Percentiles rank a stretch among this genome's conserved stretches.
Evolutionary conservation across 2,113 vertebrate genomes (phyloP).

Genomic region (Trematomus loennbergii): DNA sequence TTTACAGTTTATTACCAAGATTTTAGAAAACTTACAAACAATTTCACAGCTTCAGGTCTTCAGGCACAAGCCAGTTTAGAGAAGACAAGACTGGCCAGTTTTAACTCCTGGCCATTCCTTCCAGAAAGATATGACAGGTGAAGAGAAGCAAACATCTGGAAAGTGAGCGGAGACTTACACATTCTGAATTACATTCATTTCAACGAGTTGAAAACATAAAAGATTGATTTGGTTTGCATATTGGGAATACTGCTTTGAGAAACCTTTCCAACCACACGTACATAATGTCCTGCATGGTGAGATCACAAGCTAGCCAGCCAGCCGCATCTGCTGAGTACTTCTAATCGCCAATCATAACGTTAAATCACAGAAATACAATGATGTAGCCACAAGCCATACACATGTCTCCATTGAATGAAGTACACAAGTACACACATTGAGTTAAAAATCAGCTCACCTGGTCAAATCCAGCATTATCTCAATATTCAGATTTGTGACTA

Average conservation of each 20-base stretch:
- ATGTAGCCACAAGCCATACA: slow-evolving; percentile 28
- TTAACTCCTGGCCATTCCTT: slow-evolving; percentile 72
- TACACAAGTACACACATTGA: slow-evolving; percentile 33
- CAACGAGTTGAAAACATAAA: slow-evolving; percentile 44
- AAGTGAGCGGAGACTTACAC: slow-evolving; percentile 50
- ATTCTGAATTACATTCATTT: slow-evolving; percentile 79
- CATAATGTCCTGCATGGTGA: slow-evolving; percentile 19
- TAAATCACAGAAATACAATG: slow-evolving; percentile 48
- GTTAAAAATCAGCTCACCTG: slow-evolving; percentile 42
- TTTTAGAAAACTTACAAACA: slow-evolving; percentile 87
- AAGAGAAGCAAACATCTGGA: slow-evolving; percentile 63
- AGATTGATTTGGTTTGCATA: slow-evolving; percentile 74
- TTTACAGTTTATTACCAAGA: slow-evolving; percentile 86
- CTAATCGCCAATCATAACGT: slow-evolving; percentile 24
- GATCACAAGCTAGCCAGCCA: slow-evolving; percentile 42
- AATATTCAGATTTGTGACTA: slow-evolving; percentile 28
- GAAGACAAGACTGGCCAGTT: slow-evolving; percentile 73
- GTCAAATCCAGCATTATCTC: slow-evolving; percentile 61
- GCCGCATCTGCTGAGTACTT: slow-evolving; percentile 32
- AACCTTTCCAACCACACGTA: slow-evolving; percentile 35
- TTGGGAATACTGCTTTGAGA: slow-evolving; percentile 47
- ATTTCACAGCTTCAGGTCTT: slow-evolving; percentile 89
- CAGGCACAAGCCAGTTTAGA: slow-evolving; percentile 85
- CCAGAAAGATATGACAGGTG: slow-evolving; percentile 44
- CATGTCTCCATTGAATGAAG: slow-evolving; percentile 28